phyloP scores from a whole-genome alignment of 2,888 invertebrate species.

The Melanophora roralis region DNA sequence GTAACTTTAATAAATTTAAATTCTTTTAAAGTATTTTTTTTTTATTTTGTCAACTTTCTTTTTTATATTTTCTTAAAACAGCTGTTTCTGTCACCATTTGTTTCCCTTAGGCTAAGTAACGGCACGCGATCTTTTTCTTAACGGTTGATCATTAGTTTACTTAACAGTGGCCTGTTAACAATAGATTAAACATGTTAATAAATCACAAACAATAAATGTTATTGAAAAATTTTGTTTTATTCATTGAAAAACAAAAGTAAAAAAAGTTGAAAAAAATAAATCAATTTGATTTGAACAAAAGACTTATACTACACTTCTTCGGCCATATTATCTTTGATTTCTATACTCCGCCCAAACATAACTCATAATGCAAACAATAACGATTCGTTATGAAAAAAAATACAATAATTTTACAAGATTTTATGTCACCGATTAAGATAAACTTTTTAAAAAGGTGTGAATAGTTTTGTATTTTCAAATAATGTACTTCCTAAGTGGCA shows the following conservation, averaged over 20 bases:
- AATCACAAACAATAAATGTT: constrained; percentile 52
- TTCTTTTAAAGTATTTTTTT: background rate
- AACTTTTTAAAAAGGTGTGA: constrained; percentile 28
- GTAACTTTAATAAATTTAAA: background rate
- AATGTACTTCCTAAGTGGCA: background rate
- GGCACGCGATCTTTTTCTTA: constrained; percentile 53
- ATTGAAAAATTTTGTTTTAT: constrained; percentile 35
- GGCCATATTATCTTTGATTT: background rate
- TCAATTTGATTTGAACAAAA: constrained; percentile 17
- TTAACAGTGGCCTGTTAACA: constrained; percentile 1
- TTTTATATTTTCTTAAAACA: background rate
- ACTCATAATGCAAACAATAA: background rate
- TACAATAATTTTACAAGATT: background rate
- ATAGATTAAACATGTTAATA: constrained; percentile 30
- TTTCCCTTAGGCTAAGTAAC: background rate
- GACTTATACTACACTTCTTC: background rate
- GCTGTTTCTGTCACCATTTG: constrained; percentile 12
- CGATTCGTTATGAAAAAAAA: background rate
- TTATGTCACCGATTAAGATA: background rate
- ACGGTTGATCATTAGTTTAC: constrained; percentile 32
- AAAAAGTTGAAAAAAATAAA: background rate
- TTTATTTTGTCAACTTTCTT: background rate
- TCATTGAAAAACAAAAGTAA: background rate
- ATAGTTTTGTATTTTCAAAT: background rate
- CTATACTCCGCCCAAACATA: background rate